Evolutionary conservation across 2,113 vertebrate species (phyloP), one percentile per base, ranked within the genome.

Genomic region (Oncorhynchus gorbuscha): DNA sequence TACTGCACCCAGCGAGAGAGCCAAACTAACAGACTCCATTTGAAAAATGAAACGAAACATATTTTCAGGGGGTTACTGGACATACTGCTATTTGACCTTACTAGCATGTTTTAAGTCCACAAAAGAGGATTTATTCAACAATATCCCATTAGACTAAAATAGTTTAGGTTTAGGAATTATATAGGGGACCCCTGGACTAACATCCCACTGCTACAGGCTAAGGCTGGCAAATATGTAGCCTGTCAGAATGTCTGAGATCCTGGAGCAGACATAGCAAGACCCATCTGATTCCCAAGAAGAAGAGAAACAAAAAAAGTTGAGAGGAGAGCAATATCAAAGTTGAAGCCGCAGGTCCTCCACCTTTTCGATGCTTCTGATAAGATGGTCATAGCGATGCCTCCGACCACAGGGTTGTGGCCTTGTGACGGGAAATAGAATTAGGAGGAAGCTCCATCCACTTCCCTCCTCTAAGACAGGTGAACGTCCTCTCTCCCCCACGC

Each of bases 121-220:
- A 74, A 72, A 72, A 74, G 75, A 12, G 2, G 55, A 87, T 79
- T 89, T 87, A 90, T 87, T 89, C 82, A 85, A 77, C 16, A 75
- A 78, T 76, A 78, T 79, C 83, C 75, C 68, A 79, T 73, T 83
- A 73, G 76, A 77, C 61, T 78, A 66, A 79, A 72, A 71, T 0
- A 26, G 72, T 32, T 69, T 83, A 84, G 75, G 88, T 82, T 79
- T 74, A 81, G 4, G n/a, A 69, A 59, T 26, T 12, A 35, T 45
- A 16, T 69, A 20, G 4, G 14, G 48, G 79, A 74, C 30, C 48
- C 28, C 22, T 20, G 16, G 26, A 74, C 80, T 81, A 69, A 77
- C 68, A 72, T 65, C 71, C 71, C 71, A 69, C 71, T 59, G 32
- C 65, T 66, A 64, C 81, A 13, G 74, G 77, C 69, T 78, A 1